A percentile compares a stretch with the other conserved stretches of the same genome.
phyloP scores from a whole-genome alignment of 2,113 vertebrate species.

The Prinia subflava region DNA sequence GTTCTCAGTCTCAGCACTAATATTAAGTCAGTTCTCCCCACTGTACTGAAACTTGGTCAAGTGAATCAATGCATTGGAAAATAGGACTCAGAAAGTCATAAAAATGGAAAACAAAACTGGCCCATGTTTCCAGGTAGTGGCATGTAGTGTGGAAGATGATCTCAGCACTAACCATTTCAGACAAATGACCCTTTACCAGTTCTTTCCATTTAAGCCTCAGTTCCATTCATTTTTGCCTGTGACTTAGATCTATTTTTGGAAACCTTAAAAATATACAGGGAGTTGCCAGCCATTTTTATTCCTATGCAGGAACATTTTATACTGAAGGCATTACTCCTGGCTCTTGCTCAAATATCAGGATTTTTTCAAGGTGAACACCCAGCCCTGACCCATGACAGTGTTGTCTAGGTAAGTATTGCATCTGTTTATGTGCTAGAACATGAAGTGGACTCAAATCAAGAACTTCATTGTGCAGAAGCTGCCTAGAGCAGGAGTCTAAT shows the following conservation, averaged over 20 bases:
- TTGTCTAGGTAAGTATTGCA: neutral
- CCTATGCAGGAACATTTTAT: neutral
- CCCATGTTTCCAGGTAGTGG: neutral
- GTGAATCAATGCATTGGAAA: neutral
- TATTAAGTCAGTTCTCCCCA: neutral
- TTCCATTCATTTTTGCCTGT: constrained; percentile 47
- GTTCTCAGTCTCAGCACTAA: neutral
- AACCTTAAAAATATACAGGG: constrained; percentile 59
- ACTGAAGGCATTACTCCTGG: neutral
- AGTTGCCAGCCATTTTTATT: constrained; percentile 35
- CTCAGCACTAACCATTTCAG: neutral
- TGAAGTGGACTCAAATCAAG: neutral
- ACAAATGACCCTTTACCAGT: constrained; percentile 17
- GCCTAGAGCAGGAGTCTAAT: neutral
- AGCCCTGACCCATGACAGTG: neutral
- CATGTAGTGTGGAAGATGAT: neutral
- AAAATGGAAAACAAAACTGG: neutral
- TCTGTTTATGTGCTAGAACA: neutral
- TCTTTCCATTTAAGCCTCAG: constrained; percentile 46
- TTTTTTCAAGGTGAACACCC: neutral
- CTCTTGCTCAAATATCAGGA: neutral
- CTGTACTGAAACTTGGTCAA: neutral
- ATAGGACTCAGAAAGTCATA: neutral
- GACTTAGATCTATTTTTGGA: constrained; percentile 58
- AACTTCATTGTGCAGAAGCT: neutral